Evolutionary conservation across 2,113 vertebrate genomes (phyloP), one percentile per base, ranked within the genome.

Genomic region (Corythaixoides concolor): DNA sequence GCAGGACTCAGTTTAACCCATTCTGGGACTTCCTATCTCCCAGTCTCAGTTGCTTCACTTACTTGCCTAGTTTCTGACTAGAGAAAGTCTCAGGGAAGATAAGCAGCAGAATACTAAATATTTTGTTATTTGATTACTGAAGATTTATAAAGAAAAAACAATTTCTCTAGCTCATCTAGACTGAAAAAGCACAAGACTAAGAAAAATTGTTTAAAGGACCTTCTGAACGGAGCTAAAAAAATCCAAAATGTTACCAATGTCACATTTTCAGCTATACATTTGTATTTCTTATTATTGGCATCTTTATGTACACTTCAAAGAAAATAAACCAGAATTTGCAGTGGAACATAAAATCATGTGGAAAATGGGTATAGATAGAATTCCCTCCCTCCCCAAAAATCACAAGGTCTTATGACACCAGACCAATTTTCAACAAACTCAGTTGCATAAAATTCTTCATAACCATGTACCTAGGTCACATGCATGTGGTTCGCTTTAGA

Each of bases 301-400:
- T 41, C 43, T 90, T 58, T 60, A 83, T 8, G 49, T 60, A 69
- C 6, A 12, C 8, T 9, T 30, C 20, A 43, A 87, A 67, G 21
- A 76, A 93, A 94, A 56, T 3, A 72, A 82, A 12, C 4, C 5
- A 72, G 39, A 33, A 53, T 39, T 79, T 91, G 14, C 45, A 60
- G 8, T 28, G 30, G 11, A 91, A 75, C 27, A 79, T 19, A 85
- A 68, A 88, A 56, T 3, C 14, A 64, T 2, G 3, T 19, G 12
- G 32, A 53, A 91, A 85, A 73, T 12, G 5, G 11, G 17, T 18
- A 6, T 16, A 18, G 28, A 68, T 12, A 66, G 6, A 89, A 82
- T 27, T 68, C 2, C 0, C 8, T 60, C 4, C 6, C 7, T 68
- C 32, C 21, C 5, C 8, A 1, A 23, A 88, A 75, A 53, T 0